Evolutionary conservation across 2,113 vertebrate genomes (phyloP).

Genomic region (Mesembrinibis cayennensis): DNA sequence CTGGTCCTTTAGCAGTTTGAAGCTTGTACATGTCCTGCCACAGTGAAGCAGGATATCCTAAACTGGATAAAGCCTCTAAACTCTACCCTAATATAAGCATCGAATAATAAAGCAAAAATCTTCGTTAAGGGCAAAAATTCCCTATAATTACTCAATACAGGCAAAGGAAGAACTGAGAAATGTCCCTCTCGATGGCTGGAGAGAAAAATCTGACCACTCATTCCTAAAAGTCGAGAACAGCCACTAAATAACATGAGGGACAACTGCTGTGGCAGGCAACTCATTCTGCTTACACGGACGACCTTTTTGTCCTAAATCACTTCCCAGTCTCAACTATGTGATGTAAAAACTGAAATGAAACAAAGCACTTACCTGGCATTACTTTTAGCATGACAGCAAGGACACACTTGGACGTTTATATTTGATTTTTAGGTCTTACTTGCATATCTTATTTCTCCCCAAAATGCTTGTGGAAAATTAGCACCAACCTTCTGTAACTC

Average conservation of each 20-base stretch:
- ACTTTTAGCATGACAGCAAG: not conserved
- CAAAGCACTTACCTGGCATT: not conserved
- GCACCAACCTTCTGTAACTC: not conserved
- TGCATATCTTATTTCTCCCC: not conserved
- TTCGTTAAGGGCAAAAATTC: not conserved
- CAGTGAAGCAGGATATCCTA: too few relatives aligned
- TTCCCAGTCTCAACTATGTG: accelerated
- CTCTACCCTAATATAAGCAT: not conserved
- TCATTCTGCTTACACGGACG: accelerated
- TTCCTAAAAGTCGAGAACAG: not conserved
- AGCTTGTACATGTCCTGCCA: not conserved
- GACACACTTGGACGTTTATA: accelerated
- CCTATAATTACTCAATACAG: accelerated
- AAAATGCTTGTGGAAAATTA: not conserved
- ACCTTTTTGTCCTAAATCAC: not conserved
- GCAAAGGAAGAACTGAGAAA: not conserved
- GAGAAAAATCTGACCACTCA: not conserved
- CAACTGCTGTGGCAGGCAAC: not conserved
- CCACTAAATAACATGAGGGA: accelerated
- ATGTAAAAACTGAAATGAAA: not conserved
- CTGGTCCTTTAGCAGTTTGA: not conserved
- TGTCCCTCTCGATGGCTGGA: not conserved
- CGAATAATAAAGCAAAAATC: not conserved
- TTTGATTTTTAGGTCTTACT: not conserved
- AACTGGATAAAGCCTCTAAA: not conserved